phyloP scores from a whole-genome alignment of 2,888 invertebrate species.

The Chaetogeoica ovagalla region DNA sequence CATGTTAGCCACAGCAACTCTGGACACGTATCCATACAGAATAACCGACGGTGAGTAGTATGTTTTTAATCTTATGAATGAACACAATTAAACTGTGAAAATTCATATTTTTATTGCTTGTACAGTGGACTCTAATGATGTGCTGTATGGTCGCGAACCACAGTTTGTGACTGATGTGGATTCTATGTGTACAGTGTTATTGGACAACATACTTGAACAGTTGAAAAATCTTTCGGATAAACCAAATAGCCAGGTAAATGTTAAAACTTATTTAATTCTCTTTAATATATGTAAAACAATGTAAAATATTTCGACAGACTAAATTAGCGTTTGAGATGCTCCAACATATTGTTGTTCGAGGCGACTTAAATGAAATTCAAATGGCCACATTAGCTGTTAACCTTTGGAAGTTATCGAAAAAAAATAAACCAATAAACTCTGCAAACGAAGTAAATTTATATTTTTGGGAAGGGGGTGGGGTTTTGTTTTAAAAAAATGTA shows the following conservation, averaged over 20 bases:
- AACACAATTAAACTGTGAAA: slow-evolving; percentile 57
- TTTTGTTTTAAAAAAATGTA: too few relatives aligned
- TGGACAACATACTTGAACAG: slow-evolving; percentile 74
- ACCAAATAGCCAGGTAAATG: slow-evolving; percentile 66
- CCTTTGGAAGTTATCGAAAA: slow-evolving; percentile 79
- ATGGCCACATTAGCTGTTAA: slow-evolving; percentile 74
- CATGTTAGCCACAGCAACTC: slow-evolving; percentile 75
- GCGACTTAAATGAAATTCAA: slow-evolving; percentile 66
- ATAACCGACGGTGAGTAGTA: slow-evolving; percentile 71
- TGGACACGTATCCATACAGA: slow-evolving; percentile 83
- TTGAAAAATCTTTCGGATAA: slow-evolving; percentile 73
- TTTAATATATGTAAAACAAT: background rate
- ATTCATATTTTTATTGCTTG: too few relatives aligned
- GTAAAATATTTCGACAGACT: slow-evolving; percentile 60
- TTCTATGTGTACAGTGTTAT: slow-evolving; percentile 73
- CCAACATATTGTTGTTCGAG: slow-evolving; percentile 68
- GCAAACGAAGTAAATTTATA: slow-evolving; percentile 1
- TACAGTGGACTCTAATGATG: slow-evolving; percentile 86
- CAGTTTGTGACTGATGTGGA: slow-evolving; percentile 82
- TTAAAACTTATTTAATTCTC: background rate
- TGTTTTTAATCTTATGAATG: background rate
- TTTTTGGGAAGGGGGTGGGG: background rate
- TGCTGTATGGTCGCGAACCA: slow-evolving; percentile 84
- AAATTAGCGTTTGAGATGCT: slow-evolving; percentile 75
- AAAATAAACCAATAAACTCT: slow-evolving; percentile 65